Conservation (phyloP, 2,888 invertebrate genomes). For the Eupithecia exiguata region DNA sequence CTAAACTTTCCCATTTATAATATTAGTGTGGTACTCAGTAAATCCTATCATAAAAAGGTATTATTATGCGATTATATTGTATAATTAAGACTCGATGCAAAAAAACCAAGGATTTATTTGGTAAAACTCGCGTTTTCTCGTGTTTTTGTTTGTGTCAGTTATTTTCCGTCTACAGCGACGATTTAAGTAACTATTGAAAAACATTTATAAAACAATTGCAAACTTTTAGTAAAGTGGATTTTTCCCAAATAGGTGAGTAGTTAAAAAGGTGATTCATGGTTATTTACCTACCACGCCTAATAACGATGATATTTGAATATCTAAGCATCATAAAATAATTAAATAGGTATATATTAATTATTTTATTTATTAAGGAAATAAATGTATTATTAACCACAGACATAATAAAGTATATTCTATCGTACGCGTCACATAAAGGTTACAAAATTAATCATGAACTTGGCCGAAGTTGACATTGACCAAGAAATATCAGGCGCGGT, state of each 20-base stretch:
- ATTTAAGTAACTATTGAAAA: no score
- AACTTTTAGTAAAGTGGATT: background rate
- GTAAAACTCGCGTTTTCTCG: no score
- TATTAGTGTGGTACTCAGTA: no score
- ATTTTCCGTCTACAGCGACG: no score
- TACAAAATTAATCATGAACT: conserved; percentile 3
- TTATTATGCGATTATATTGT: no score
- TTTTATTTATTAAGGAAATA: conserved; percentile 4
- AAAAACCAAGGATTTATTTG: no score
- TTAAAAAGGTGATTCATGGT: background rate
- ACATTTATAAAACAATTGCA: no score
- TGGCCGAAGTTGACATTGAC: background rate
- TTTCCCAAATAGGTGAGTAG: background rate
- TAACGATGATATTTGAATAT: background rate
- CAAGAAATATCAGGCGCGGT: background rate
- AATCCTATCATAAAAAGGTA: no score
- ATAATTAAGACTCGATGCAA: no score
- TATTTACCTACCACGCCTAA: background rate
- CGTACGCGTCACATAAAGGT: background rate
- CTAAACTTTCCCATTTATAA: no score
- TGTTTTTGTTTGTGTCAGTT: no score
- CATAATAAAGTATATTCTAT: background rate
- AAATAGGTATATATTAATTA: background rate
- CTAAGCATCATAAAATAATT: background rate
- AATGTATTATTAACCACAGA: background rate